phyloP scores from a whole-genome alignment of 2,113 vertebrate genomes.

The Gymnarchus niloticus region DNA sequence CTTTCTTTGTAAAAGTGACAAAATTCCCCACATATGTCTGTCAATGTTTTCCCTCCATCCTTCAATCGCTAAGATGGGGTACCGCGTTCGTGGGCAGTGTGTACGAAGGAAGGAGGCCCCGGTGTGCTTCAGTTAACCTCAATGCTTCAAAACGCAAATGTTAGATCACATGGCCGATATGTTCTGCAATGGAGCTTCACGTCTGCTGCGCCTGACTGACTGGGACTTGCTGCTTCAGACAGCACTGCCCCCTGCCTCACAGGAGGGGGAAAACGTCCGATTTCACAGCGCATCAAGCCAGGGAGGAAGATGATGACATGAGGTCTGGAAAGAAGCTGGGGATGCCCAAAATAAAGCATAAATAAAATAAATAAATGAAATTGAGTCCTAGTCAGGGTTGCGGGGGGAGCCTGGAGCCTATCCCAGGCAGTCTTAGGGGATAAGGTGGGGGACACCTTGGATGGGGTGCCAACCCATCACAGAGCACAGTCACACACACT shows the following conservation, averaged over 20 bases:
- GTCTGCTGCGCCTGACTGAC: conserved; percentile 29
- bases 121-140: conserved; percentile 55
- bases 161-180: conserved; percentile 55
- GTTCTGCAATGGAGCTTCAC: conserved; percentile 56
- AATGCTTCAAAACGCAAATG: conserved; percentile 63
- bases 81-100: not conserved
- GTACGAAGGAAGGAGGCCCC: not conserved
- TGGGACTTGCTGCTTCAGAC: conserved; percentile 36
- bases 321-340: not conserved
- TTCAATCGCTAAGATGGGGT: not conserved
- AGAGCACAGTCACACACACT: too few relatives aligned
- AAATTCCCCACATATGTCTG: not conserved
- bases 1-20: not conserved
- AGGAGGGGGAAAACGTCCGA: conserved; percentile 19
- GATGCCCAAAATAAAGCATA: not conserved
- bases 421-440: too few relatives aligned
- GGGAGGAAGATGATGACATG: not conserved
- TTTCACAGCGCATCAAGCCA: not conserved
- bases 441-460: too few relatives aligned
- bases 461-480: too few relatives aligned
- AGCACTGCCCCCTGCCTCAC: conserved; percentile 39
- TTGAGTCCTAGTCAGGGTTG: too few relatives aligned
- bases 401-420: too few relatives aligned
- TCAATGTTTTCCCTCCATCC: not conserved
- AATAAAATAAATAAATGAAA: not conserved